A percentile compares a stretch with the other conserved stretches of the same genome.
Conservation (phyloP, 2,888 invertebrate genomes). For the Troides aeacus region DNA sequence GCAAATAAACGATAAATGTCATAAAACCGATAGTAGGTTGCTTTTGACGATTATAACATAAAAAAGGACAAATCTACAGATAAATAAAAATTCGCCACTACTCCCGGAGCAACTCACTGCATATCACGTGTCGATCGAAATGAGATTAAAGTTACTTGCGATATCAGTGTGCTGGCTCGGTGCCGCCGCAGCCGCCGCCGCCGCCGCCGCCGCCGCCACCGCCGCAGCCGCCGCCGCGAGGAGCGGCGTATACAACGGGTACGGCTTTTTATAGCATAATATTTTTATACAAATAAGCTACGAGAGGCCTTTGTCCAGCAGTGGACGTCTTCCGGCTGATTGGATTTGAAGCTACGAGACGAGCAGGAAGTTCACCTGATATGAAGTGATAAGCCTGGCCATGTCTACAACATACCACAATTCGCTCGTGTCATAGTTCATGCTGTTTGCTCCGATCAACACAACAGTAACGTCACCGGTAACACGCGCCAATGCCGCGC, state of each 20-base stretch:
- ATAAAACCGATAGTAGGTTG: slow-evolving; percentile 17
- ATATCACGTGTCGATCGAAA: slow-evolving; percentile 1
- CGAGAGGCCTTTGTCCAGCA: too few relatives aligned
- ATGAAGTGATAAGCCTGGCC: too few relatives aligned
- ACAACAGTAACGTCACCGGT: too few relatives aligned
- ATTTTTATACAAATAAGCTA: neutral
- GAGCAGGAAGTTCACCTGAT: too few relatives aligned
- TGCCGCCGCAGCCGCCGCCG: slow-evolving; percentile 26
- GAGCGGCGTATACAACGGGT: slow-evolving; percentile 34
- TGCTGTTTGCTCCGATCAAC: neutral
- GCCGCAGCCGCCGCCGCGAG: slow-evolving; percentile 27
- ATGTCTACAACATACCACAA: neutral
- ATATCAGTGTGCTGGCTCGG: neutral
- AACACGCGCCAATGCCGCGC: too few relatives aligned
- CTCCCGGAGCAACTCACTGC: neutral
- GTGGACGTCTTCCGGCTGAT: too few relatives aligned
- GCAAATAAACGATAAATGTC: slow-evolving; percentile 4
- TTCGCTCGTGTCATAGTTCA: neutral
- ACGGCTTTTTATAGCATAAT: slow-evolving; percentile 5
- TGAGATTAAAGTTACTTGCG: slow-evolving; percentile 3
- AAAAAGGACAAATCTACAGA: neutral
- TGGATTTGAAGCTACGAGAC: too few relatives aligned
- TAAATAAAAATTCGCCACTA: slow-evolving; percentile 1
- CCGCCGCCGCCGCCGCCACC: slow-evolving; percentile 19
- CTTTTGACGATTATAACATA: slow-evolving; percentile 7